Conservation (phyloP, 2,113 vertebrate species). For the Merops nubicus region DNA sequence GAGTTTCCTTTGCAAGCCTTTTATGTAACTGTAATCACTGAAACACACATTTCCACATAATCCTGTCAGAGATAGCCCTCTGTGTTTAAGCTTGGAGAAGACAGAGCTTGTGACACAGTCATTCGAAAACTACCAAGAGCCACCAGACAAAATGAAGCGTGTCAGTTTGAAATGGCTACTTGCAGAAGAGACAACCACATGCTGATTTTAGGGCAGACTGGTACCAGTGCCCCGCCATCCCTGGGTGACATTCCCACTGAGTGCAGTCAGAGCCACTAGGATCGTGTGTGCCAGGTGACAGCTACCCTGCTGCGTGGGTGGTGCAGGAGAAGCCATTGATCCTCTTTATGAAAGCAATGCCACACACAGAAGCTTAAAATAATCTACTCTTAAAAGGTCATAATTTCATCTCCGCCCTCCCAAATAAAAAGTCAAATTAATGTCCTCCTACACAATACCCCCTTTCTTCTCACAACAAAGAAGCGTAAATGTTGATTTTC, state of each 20-base stretch:
- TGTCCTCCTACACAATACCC: neutral
- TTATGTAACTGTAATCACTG: conserved; percentile 30
- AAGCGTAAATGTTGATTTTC: neutral
- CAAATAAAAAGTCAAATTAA: conserved; percentile 21
- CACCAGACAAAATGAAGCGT: neutral
- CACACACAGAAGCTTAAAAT: neutral
- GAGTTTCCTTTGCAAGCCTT: neutral
- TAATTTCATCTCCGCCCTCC: neutral
- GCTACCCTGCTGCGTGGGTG: neutral
- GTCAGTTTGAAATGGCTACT: neutral
- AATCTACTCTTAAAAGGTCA: conserved; percentile 14
- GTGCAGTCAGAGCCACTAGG: neutral
- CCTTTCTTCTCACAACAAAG: neutral
- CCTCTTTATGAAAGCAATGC: conserved; percentile 41
- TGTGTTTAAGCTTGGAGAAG: conserved; percentile 9
- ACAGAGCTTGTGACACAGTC: neutral
- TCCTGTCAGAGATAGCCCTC: neutral
- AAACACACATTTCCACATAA: conserved; percentile 7
- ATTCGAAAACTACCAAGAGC: neutral
- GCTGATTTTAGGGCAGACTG: neutral
- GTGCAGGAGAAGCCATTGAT: neutral
- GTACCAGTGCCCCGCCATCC: rapidly evolving
- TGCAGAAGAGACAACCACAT: neutral
- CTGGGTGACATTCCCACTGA: neutral
- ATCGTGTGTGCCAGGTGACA: neutral